Evolutionary conservation across 2,888 invertebrate species (phyloP).

Genomic region (Harpalus rufipes): DNA sequence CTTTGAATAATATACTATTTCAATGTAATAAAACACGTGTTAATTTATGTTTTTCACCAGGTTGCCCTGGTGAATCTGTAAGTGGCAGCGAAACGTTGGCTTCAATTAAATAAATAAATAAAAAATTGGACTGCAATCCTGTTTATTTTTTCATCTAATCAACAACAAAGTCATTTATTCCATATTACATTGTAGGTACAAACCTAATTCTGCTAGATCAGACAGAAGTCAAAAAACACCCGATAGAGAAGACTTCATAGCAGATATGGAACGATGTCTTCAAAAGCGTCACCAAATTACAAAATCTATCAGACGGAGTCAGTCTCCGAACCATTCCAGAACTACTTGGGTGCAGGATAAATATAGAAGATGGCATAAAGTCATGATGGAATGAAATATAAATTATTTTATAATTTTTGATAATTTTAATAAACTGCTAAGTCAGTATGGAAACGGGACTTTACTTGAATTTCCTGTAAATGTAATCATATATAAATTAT

Average conservation of each 20-base stretch:
- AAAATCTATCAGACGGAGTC: no score
- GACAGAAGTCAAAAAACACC: constrained; percentile 5
- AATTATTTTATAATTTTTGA: not conserved
- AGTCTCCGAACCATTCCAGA: constrained; percentile 9
- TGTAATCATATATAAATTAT: not conserved
- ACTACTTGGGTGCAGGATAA: constrained; percentile 63
- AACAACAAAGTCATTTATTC: no score
- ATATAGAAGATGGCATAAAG: constrained; percentile 63
- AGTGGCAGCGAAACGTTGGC: no score
- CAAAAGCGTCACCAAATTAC: constrained; percentile 25
- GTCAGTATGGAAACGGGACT: not conserved
- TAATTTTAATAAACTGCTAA: not conserved
- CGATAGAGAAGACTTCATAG: constrained; percentile 26
- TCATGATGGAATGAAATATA: constrained; percentile 8
- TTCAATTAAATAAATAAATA: no score
- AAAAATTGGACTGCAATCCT: no score
- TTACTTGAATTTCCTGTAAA: not conserved
- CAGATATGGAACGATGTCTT: constrained; percentile 54
- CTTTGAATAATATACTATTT: no score
- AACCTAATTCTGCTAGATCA: not conserved
- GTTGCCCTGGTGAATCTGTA: no score
- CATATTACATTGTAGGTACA: not conserved
- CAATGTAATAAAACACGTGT: no score
- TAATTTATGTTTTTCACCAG: no score
- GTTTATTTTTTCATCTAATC: no score